phyloP scores from a whole-genome alignment of 2,113 vertebrate genomes.

The Mormoops blainvillei region DNA sequence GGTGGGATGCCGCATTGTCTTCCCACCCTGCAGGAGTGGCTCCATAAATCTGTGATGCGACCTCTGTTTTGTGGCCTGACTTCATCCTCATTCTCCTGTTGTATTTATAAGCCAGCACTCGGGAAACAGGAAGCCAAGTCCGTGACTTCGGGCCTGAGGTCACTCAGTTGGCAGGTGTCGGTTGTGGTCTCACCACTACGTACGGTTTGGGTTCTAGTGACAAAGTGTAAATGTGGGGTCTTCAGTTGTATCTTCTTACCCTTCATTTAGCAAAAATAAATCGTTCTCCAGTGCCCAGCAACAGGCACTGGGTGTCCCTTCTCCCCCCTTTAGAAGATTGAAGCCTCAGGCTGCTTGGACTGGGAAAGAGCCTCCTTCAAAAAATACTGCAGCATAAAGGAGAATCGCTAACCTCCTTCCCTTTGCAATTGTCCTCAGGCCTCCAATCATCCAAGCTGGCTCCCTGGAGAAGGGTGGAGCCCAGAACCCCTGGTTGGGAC shows the following conservation, averaged over 20 bases:
- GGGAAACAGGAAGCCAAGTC: neutral
- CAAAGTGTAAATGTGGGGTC: neutral
- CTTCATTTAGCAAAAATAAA: neutral
- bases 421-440: neutral
- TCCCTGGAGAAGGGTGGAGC: neutral
- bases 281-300: neutral
- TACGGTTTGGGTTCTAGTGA: neutral
- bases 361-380: neutral
- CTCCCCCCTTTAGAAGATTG: neutral
- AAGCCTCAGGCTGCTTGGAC: neutral
- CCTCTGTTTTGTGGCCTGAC: neutral
- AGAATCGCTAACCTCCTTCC: neutral
- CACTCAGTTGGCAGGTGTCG: neutral
- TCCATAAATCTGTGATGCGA: neutral
- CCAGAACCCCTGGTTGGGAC: neutral
- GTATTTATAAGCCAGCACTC: neutral
- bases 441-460: neutral
- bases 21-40: neutral
- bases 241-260: neutral
- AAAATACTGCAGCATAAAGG: neutral
- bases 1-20: neutral
- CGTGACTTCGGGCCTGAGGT: neutral
- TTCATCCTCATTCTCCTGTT: neutral
- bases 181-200: neutral
- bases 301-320: neutral